Evolutionary conservation across 2,797 vertebrate genomes (phyloP), one percentile per base, ranked within the genome.

Genomic region (Lycodopsis pacificus): DNA sequence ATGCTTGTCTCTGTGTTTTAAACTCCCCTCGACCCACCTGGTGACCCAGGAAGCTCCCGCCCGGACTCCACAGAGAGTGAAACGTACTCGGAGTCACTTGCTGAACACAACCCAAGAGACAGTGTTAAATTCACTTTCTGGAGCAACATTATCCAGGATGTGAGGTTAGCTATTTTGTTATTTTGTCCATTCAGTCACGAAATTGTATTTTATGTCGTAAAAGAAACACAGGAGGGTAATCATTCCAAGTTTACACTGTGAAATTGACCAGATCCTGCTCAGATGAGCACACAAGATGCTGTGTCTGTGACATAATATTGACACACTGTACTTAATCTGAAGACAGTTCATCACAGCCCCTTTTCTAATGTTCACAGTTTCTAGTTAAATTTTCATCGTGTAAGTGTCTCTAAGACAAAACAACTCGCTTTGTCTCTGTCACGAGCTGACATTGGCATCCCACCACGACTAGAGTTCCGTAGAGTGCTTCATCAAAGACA

Each of bases 21-120:
- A 34, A 57, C 53, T 53, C 53, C 44, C 10, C 17, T 73, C 4
- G 34, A 92, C 92, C 86, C 88, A 94, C 93, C 93, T 92, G 84
- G 56, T 75, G 85, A 76, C 67, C 86, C 89, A 27, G 59, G 82
- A 64, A 71, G 66, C 71, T 65, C 71, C 0, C 86, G 70, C 34
- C 75, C 71, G 65, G 92, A 86, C 76, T 85, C 89, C 79, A 80
- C 83, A 74, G 74, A 80, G 38, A 82, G 79, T 57, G 82, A 84
- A 70, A 80, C 22, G 10, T 80, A 68, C 36, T 73, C 71, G 30
- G 79, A 84, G 67, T 89, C 89, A 59, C 77, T 85, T n/a, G 71
- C 88, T 88, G 80, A 81, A 87, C 81, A 89, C 69, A 80, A 65
- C 6, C 59, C 44, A 86, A 53, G 81, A 73, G 27, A 83, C 61